phyloP scores from a whole-genome alignment of 2,113 vertebrate genomes.

The Ceyx melanurus region DNA sequence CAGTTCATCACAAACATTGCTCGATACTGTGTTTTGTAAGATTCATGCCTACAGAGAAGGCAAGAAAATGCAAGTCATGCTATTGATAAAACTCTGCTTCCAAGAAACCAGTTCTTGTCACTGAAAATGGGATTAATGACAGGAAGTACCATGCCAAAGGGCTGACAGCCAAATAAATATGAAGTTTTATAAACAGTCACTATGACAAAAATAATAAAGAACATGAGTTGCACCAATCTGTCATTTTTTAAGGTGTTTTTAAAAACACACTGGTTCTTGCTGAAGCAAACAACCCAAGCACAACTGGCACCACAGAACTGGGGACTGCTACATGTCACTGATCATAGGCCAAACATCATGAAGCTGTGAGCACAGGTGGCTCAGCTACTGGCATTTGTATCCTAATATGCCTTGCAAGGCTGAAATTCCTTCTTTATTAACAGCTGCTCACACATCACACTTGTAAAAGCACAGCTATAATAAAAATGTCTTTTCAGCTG shows the following conservation, averaged over 20 bases:
- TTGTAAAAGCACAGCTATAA: background rate
- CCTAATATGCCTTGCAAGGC: background rate
- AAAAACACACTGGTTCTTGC: background rate
- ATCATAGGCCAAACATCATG: background rate
- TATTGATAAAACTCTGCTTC: background rate
- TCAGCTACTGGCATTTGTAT: background rate
- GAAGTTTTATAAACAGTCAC: background rate
- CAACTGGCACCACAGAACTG: background rate
- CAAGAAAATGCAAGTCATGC: conserved; percentile 47
- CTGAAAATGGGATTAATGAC: background rate
- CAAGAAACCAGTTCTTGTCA: background rate
- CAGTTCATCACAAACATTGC: conserved; percentile 99
- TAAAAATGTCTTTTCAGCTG: background rate
- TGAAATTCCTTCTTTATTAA: background rate
- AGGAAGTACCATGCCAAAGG: background rate
- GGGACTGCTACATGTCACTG: background rate
- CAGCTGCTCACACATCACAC: background rate
- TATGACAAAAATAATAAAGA: background rate
- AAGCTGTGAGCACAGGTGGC: background rate
- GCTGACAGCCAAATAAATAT: background rate
- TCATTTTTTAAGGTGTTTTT: background rate
- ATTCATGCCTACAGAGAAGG: conserved; percentile 85
- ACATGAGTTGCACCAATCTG: background rate
- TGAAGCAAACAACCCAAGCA: background rate
- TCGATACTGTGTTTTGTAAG: conserved; percentile 93